Conservation (phyloP, 1,140 invertebrate genomes). For the Drosophila melanica region DNA sequence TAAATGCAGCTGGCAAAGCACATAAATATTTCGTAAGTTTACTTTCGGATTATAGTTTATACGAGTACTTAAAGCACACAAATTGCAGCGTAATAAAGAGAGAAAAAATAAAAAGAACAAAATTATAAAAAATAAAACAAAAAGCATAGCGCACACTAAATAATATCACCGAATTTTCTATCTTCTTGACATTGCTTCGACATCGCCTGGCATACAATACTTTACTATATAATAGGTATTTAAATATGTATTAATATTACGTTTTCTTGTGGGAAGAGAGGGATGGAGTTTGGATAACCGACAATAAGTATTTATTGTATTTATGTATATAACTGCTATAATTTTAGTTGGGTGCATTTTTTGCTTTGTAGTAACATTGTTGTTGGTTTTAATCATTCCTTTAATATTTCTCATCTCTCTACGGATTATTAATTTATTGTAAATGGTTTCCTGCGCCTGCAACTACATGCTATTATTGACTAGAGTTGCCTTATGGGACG, state of each 20-base stretch:
- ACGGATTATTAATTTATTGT: conserved; percentile 49
- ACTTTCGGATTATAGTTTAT: conserved; percentile 22
- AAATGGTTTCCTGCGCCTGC: conserved; percentile 59
- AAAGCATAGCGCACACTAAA: conserved; percentile 76
- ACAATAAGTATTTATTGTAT: conserved; percentile 47
- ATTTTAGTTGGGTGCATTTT: conserved; percentile 45
- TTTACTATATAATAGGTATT: conserved; percentile 30
- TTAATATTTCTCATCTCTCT: conserved; percentile 32
- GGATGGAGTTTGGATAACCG: conserved; percentile 42
- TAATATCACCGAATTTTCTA: conserved; percentile 79
- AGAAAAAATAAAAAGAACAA: conserved; percentile 3
- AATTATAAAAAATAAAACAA: conserved; percentile 45
- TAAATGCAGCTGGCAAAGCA: conserved; percentile 50
- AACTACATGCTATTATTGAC: conserved; percentile 81
- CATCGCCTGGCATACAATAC: conserved; percentile 18
- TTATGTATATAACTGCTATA: conserved; percentile 46
- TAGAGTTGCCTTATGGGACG: conserved; percentile 82
- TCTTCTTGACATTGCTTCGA: conserved; percentile 40
- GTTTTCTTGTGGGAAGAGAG: conserved; percentile 24
- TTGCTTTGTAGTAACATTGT: conserved; percentile 45
- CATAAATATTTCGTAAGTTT: conserved; percentile 23
- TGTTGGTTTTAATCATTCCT: conserved; percentile 26
- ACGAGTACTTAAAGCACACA: conserved; percentile 55
- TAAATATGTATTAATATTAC: conserved; percentile 27
- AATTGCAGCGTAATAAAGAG: conserved; percentile 37